Evolutionary conservation across 2,113 vertebrate species (phyloP), one percentile per base, ranked within the genome.

Genomic region (Albula goreensis): DNA sequence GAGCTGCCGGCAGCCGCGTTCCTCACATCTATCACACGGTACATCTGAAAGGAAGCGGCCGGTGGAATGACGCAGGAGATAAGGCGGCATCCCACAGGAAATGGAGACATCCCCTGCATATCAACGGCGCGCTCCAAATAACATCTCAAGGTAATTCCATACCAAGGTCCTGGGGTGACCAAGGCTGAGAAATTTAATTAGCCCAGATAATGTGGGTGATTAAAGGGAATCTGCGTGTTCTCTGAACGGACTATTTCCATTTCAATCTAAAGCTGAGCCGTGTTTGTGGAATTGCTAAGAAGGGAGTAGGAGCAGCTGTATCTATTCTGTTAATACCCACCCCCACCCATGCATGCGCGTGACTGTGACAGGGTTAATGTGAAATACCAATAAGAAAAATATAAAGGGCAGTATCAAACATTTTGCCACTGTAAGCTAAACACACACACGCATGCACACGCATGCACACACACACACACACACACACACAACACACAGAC

Each of bases 31-130:
- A 90, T 91, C 86, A 50, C 70, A 89, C 93, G 90, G 89, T 89
- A 85, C 50, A 83, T 87, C 86, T 93, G 86, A 88, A 91, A 93
- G 87, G 89, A 92, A 19, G 50, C 86, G 86, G 85, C 92, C 93
- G 91, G 85, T 92, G 90, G 91, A 91, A 91, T 85, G 94, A 94
- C 91, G 88, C 90, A 56, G 86, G 94, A 93, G 90, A 92, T 90
- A 94, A 85, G 74, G 86, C 90, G 87, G 89, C 90, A 88, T 88
- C 87, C 86, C 80, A 57, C 86, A 93, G 91, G 92, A 92, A 94
- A 89, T 86, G 51, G 86, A 50, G 86, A 13, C 86, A 31, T 78
- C 84, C 83, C 89, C 87, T 90, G 93, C 91, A 94, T 93, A 89
- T 89, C 92, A 92, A 95, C 80, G 85, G 19, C 60, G 0, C 15